Conservation (phyloP, 2,888 invertebrate species). For the Druceiella hillmani region DNA sequence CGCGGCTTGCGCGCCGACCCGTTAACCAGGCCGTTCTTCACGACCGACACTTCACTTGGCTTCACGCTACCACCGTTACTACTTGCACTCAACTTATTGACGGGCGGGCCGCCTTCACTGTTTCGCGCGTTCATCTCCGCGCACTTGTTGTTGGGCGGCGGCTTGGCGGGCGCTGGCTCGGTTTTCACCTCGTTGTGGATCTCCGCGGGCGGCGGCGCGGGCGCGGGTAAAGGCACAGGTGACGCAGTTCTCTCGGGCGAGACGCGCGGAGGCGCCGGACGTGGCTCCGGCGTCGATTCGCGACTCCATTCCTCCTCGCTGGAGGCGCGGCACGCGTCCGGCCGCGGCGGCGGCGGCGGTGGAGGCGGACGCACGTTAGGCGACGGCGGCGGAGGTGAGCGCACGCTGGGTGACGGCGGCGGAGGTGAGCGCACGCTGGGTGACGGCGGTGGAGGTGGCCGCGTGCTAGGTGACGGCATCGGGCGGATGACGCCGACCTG, state of each 20-base stretch:
- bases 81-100: slow-evolving; percentile 4
- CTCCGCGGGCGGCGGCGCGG: slow-evolving; percentile 53
- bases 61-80: slow-evolving; percentile 14
- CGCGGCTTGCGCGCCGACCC: slow-evolving; percentile 9
- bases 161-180: slow-evolving; percentile 9
- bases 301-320: too few species aligned
- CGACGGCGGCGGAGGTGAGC: slow-evolving; percentile 24
- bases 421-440: slow-evolving; percentile 3
- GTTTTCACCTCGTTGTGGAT: slow-evolving; percentile 62
- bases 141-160: slow-evolving; percentile 29
- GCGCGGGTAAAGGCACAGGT: slow-evolving; percentile 32
- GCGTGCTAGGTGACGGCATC: slow-evolving; percentile 32
- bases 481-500: slow-evolving; percentile 56
- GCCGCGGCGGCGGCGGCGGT: slow-evolving; percentile 27
- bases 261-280: slow-evolving; percentile 22
- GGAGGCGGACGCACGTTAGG: slow-evolving; percentile 18
- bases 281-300: too few species aligned
- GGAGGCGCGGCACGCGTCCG: slow-evolving; percentile 17
- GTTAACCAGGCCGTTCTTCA: slow-evolving; percentile 31
- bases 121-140: slow-evolving; percentile 17
- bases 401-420: neutral
- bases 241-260: slow-evolving; percentile 32
- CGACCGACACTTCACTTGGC: slow-evolving; percentile 23
- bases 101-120: slow-evolving; percentile 4
- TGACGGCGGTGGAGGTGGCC: slow-evolving; percentile 2